These are phyloP conservation scores for Barnardius zonarius DNA, from an alignment of 2,113 vertebrate species.

Conservation along the genomic window DNA sequence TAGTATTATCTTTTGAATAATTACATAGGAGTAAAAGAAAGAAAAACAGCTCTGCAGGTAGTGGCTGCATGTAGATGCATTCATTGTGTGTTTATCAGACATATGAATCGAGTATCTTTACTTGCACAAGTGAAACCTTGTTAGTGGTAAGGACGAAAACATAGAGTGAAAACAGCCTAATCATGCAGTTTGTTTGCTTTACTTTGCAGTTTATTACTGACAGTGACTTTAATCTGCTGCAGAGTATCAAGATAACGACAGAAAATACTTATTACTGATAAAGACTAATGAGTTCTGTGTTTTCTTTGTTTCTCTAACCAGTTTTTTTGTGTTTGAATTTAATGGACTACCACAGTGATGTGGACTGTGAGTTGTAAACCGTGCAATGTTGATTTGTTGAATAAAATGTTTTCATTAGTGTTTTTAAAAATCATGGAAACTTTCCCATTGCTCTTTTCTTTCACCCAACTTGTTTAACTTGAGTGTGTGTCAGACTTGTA, in stretches of 20 bases:
- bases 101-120: background rate
- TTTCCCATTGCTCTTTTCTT: background rate
- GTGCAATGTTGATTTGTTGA: background rate
- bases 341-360: background rate
- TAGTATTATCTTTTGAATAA: background rate
- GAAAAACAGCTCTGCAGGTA: background rate
- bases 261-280: background rate
- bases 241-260: background rate
- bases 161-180: background rate
- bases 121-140: background rate
- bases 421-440: background rate
- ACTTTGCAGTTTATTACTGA: background rate
- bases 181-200: background rate
- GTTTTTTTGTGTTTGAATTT: background rate
- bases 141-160: background rate
- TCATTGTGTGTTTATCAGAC: background rate
- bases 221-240: background rate
- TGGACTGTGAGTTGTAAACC: background rate
- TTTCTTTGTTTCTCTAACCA: background rate
- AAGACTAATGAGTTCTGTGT: background rate
- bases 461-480: background rate
- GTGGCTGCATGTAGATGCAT: no score
- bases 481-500: background rate
- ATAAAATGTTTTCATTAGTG: background rate
- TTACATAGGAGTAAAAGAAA: background rate